A percentile compares a stretch with the other conserved stretches of the same genome.
Evolutionary conservation across 1,140 invertebrate genomes (phyloP).

Genomic region (Druon quercuslanigerum): DNA sequence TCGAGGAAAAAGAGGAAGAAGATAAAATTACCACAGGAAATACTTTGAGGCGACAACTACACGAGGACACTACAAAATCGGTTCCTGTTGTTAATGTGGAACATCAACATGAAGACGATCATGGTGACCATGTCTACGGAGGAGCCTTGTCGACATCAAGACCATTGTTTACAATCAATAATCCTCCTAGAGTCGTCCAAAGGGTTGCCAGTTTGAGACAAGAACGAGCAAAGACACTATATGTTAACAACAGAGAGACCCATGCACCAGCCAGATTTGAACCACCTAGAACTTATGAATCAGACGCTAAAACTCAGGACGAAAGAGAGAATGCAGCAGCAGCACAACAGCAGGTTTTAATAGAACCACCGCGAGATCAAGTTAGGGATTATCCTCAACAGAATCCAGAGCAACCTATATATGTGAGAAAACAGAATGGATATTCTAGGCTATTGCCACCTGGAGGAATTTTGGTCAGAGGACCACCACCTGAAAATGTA

Average conservation of each 20-base stretch:
- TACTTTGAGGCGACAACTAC: constrained; percentile 77
- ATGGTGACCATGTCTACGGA: constrained; percentile 79
- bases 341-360: constrained; percentile 57
- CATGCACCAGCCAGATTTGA: constrained; percentile 73
- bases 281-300: constrained; percentile 52
- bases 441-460: constrained; percentile 62
- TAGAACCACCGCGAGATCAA: constrained; percentile 53
- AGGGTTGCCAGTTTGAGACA: constrained; percentile 56
- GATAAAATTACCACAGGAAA: constrained; percentile 72
- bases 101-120: constrained; percentile 76
- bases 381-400: constrained; percentile 62
- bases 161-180: constrained; percentile 81
- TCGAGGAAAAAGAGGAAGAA: constrained; percentile 67
- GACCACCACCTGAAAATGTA: constrained; percentile 37
- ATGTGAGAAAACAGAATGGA: constrained; percentile 61
- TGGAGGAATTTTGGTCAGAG: constrained; percentile 55
- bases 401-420: constrained; percentile 62
- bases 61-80: constrained; percentile 69
- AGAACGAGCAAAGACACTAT: constrained; percentile 65
- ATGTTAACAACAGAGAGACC: constrained; percentile 67
- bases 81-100: constrained; percentile 57
- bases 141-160: constrained; percentile 79
- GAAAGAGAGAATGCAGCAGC: constrained; percentile 57
- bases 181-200: constrained; percentile 68
- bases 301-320: constrained; percentile 57